A percentile compares a stretch with the other conserved stretches of the same genome.
phyloP scores from a whole-genome alignment of 2,888 invertebrate genomes.

The Drosophila neotestacea region DNA sequence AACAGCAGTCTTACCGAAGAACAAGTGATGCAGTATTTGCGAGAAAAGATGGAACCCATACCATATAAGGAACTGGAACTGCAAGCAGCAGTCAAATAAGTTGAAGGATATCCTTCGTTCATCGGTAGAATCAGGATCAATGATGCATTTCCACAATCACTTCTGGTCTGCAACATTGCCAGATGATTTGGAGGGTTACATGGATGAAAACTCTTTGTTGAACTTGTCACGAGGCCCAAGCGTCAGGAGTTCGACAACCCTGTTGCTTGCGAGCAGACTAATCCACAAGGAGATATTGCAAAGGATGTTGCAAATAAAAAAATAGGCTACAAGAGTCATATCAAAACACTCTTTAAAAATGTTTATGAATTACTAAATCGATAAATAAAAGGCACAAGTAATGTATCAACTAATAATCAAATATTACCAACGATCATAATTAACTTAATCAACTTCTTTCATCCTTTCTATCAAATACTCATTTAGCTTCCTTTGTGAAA shows the following conservation, averaged over 20 bases:
- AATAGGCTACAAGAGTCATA: too few species aligned
- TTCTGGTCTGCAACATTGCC: conserved; percentile 3
- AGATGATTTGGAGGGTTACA: not conserved
- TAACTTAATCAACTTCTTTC: not conserved
- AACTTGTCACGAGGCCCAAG: too few species aligned
- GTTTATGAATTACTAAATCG: too few species aligned
- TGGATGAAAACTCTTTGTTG: not conserved
- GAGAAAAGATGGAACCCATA: conserved; percentile 1
- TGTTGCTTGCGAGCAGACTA: too few species aligned
- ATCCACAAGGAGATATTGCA: too few species aligned
- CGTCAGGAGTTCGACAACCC: too few species aligned
- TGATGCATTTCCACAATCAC: not conserved
- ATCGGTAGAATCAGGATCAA: not conserved
- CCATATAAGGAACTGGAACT: not conserved
- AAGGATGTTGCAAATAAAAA: too few species aligned
- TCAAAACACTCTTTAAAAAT: too few species aligned
- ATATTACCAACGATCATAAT: not conserved
- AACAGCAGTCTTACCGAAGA: not conserved
- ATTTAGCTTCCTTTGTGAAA: not conserved
- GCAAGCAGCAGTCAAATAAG: not conserved
- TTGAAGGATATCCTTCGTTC: not conserved
- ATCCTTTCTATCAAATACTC: not conserved
- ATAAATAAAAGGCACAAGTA: too few species aligned
- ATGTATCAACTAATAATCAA: too few species aligned
- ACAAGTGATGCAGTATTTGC: not conserved